These are phyloP conservation scores for Liolophura sinensis DNA, from an alignment of 1,140 invertebrate genomes.

Conservation along the genomic window DNA sequence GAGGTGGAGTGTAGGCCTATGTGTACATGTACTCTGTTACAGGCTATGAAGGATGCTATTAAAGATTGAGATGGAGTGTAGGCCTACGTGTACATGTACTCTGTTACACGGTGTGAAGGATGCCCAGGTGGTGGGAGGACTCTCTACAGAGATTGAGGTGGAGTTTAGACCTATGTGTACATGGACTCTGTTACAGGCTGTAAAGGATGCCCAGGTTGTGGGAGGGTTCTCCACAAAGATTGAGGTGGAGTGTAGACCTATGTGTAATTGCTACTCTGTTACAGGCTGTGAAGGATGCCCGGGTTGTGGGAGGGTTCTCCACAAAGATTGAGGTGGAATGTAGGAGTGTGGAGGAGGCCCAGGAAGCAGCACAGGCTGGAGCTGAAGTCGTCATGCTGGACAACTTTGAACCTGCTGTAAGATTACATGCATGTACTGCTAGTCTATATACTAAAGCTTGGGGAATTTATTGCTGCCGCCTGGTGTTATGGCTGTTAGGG, in stretches of 20 bases:
- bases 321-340: slow-evolving; percentile 63
- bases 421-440: not conserved
- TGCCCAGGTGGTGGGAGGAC: slow-evolving; percentile 33
- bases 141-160: slow-evolving; percentile 50
- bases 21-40: slow-evolving; percentile 6
- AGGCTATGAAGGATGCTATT: slow-evolving; percentile 57
- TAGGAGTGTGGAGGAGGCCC: slow-evolving; percentile 54
- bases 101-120: slow-evolving; percentile 35
- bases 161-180: slow-evolving; percentile 31
- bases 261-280: slow-evolving; percentile 4
- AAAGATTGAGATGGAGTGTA: slow-evolving; percentile 63
- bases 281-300: slow-evolving; percentile 57
- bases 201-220: slow-evolving; percentile 34
- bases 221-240: slow-evolving; percentile 24
- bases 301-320: slow-evolving; percentile 53
- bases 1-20: slow-evolving; percentile 58
- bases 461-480: not conserved
- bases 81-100: slow-evolving; percentile 6
- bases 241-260: too few species aligned
- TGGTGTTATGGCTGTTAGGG: too few species aligned
- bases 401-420: slow-evolving; percentile 58
- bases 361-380: slow-evolving; percentile 54
- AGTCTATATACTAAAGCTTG: not conserved
- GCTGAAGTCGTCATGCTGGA: slow-evolving; percentile 62
- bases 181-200: too few species aligned